Evolutionary conservation across 1,140 invertebrate genomes (phyloP).

Genomic region (Nylanderia fulva): DNA sequence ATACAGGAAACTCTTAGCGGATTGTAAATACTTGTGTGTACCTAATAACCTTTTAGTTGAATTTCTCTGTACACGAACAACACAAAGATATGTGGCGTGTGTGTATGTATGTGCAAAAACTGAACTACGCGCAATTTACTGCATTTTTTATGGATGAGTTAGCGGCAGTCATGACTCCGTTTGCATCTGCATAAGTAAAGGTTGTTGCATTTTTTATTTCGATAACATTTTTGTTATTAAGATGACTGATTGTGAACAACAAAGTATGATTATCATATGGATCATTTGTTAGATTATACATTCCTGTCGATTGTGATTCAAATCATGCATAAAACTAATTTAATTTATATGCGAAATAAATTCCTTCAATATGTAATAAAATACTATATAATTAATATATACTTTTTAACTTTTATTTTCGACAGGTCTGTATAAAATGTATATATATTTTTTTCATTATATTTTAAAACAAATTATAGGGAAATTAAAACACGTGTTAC

Average conservation of each 20-base stretch:
- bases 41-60: conserved; percentile 38
- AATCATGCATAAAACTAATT: conserved; percentile 7
- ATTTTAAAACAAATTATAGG: background rate
- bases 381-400: conserved; percentile 21
- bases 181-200: conserved; percentile 19
- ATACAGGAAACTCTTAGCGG: conserved; percentile 39
- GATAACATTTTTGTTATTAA: conserved; percentile 33
- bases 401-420: conserved; percentile 37
- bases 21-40: conserved; percentile 69
- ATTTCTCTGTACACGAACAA: conserved; percentile 38
- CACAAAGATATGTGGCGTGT: background rate
- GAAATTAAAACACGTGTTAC: conserved; percentile 5
- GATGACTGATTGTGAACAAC: background rate
- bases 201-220: conserved; percentile 61
- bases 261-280: conserved; percentile 22
- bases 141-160: conserved; percentile 32
- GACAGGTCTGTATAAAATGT: conserved; percentile 43
- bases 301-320: conserved; percentile 35
- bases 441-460: conserved; percentile 8
- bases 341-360: conserved; percentile 3
- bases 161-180: background rate
- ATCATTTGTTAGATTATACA: conserved; percentile 29
- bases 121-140: conserved; percentile 15
- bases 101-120: background rate
- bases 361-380: conserved; percentile 25